Conservation (phyloP, 2,797 vertebrate species). For the Hyperoplus lanceolatus region DNA sequence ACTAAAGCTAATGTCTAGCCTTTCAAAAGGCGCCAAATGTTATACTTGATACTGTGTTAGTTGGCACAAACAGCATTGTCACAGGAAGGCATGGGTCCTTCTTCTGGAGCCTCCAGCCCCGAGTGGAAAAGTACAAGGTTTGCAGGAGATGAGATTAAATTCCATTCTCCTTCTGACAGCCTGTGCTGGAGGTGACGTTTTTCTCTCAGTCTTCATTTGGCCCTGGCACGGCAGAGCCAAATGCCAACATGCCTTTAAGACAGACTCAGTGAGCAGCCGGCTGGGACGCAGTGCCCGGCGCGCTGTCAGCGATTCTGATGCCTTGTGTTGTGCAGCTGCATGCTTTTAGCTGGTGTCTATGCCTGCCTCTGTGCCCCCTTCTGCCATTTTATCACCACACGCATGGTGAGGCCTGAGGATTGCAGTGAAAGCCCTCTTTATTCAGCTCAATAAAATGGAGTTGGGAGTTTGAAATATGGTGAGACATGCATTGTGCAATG, state of each 20-base stretch:
- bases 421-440: constrained; percentile 57
- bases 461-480: constrained; percentile 53
- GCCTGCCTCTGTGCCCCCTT: constrained; percentile 53
- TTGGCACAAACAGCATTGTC: constrained; percentile 57
- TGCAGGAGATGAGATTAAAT: constrained; percentile 82
- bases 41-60: constrained; percentile 6
- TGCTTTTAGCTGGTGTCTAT: constrained; percentile 58
- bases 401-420: constrained; percentile 41
- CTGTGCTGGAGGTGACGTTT: constrained; percentile 61
- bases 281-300: constrained; percentile 30
- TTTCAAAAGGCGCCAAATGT: constrained; percentile 19
- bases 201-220: constrained; percentile 58
- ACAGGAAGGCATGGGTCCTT: constrained; percentile 56
- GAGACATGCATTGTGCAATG: constrained; percentile 64
- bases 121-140: constrained; percentile 84
- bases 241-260: constrained; percentile 34
- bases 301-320: constrained; percentile 47
- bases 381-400: constrained; percentile 58
- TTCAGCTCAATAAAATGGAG: constrained; percentile 49
- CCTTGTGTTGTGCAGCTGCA: constrained; percentile 66
- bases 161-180: constrained; percentile 72
- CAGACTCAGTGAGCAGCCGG: constrained; percentile 36
- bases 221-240: constrained; percentile 54
- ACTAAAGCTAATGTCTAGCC: constrained; percentile 30
- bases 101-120: constrained; percentile 48